A percentile compares a stretch with the other conserved stretches of the same genome.
These are phyloP conservation scores for Protodeltote pygarga DNA, from an alignment of 2,888 invertebrate genomes.

Conservation along the genomic window DNA sequence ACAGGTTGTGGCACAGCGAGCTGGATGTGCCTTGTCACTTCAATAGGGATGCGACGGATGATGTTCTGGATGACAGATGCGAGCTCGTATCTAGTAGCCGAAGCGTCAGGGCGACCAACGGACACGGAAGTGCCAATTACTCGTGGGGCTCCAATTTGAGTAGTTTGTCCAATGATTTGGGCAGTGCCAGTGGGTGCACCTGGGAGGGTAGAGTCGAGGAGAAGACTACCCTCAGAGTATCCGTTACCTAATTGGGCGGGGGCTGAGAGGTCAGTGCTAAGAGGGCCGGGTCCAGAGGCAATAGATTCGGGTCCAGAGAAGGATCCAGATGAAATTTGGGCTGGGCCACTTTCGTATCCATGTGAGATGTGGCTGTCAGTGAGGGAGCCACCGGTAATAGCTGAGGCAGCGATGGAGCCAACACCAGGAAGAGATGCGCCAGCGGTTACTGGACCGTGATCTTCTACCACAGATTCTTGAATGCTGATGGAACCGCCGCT, in stretches of 20 bases:
- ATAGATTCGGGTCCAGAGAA: constrained; percentile 13
- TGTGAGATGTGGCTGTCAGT: constrained; percentile 7
- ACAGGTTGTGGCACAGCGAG: constrained; percentile 75
- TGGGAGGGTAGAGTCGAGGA: constrained; percentile 34
- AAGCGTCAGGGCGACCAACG: constrained; percentile 62
- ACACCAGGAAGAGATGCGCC: constrained; percentile 41
- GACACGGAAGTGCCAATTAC: constrained; percentile 70
- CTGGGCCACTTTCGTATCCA: neutral
- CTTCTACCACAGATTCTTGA: constrained; percentile 47
- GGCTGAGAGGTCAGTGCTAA: constrained; percentile 20
- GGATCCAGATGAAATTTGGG: constrained; percentile 18
- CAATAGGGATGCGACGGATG: constrained; percentile 77
- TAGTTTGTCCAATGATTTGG: constrained; percentile 31
- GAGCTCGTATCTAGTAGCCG: constrained; percentile 74
- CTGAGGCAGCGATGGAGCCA: constrained; percentile 21
- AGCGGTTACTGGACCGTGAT: constrained; percentile 38
- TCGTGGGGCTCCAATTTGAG: constrained; percentile 60
- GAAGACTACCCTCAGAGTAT: constrained; percentile 31
- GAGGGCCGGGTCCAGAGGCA: constrained; percentile 10
- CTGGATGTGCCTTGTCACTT: constrained; percentile 77
- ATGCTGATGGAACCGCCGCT: constrained; percentile 5
- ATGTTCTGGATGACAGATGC: constrained; percentile 81
- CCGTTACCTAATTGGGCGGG: constrained; percentile 28
- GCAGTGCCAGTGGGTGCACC: constrained; percentile 19
- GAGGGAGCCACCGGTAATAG: constrained; percentile 9